These are phyloP conservation scores for Nothobranchius kuhntae DNA, from an alignment of 2,113 vertebrate genomes.

Conservation along the genomic window DNA sequence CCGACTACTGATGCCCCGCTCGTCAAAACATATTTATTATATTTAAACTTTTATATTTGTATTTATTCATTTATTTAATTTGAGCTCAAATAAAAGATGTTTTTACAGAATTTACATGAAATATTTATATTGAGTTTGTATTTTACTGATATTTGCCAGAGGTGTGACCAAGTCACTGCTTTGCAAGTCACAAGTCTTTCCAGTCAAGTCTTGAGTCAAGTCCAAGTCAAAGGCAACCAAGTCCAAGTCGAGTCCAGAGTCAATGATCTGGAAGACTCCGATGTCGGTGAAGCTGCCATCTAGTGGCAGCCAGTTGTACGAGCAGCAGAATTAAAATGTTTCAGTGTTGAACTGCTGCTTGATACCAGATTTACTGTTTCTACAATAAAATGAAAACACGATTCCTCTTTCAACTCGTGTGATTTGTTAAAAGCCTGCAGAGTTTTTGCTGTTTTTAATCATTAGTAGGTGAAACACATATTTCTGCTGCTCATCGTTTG, in stretches of 20 bases:
- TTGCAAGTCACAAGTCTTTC: too few species aligned
- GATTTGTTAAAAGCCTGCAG: background rate
- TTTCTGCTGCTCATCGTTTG: too few species aligned
- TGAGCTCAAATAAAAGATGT: constrained; percentile 4
- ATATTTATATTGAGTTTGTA: constrained; percentile 58
- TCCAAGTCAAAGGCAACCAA: too few species aligned
- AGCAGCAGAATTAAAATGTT: constrained; percentile 27
- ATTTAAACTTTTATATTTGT: constrained; percentile 51
- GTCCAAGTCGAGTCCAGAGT: too few species aligned
- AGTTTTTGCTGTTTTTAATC: background rate
- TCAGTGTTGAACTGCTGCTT: background rate
- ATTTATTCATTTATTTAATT: constrained; percentile 66
- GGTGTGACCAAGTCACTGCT: too few species aligned
- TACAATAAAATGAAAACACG: background rate
- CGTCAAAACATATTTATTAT: background rate
- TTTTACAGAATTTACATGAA: constrained; percentile 1
- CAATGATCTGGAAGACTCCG: background rate
- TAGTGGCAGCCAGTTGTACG: constrained; percentile 34
- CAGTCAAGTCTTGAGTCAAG: too few species aligned
- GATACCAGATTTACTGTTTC: background rate
- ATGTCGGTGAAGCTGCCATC: constrained; percentile 46
- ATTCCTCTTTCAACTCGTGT: background rate
- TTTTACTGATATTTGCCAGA: too few species aligned
- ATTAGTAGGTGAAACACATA: background rate
- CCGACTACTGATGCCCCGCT: background rate